Base-by-base conservation (phyloP, 2,888 invertebrate genomes). In the Drosophila mayaguana region DNA sequence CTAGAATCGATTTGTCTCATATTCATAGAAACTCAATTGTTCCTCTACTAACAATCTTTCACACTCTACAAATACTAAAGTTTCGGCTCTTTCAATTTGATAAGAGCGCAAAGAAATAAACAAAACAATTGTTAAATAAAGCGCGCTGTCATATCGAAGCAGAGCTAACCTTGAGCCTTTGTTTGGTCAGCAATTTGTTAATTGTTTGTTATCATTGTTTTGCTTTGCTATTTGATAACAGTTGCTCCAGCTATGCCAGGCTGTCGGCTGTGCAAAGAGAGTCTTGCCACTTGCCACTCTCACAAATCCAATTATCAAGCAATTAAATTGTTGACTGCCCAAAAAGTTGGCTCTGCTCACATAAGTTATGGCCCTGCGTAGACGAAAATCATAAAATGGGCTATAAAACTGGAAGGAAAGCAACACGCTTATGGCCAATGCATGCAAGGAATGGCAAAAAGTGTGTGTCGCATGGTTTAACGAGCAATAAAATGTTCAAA, bases 281-380 rank as follows among this genome's bases (percentile, higher is more conserved):
- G 62, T 56, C 12, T 36, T 59, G 32, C 45, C 61, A 54, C 48
- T 50, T 62, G n/a, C 61, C 48, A 32, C 43, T 66, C 62, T 72
- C 73, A 36, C 61, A 69, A 72, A 71, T 76, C 76, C 45, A 81
- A 81, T 86, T 85, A 80, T 69, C 54, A 73, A 78, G 76, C 81
- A 81, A 86, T 85, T 86, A 83, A 72, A 72, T 71, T 80, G 65
- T 69, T 75, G 67, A 62, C 67, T 70, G 66, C 64, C 69, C 61
- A 74, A 72, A 56, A 68, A 56, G 59, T 56, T 67, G 32, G 46
- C 55, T 51, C 48, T 53, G 43, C 38, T 36, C 46, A 22, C 56
- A 71, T 69, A 67, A 73, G 79, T 79, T 73, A 76, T 78, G 25
- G 38, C 43, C 12, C 38, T 48, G 51, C 73, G 63, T 53, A 56